Percentiles rank a stretch among this genome's conserved stretches.
phyloP scores from a whole-genome alignment of 2,888 invertebrate species.

The Eumacrocentrus americanus region DNA sequence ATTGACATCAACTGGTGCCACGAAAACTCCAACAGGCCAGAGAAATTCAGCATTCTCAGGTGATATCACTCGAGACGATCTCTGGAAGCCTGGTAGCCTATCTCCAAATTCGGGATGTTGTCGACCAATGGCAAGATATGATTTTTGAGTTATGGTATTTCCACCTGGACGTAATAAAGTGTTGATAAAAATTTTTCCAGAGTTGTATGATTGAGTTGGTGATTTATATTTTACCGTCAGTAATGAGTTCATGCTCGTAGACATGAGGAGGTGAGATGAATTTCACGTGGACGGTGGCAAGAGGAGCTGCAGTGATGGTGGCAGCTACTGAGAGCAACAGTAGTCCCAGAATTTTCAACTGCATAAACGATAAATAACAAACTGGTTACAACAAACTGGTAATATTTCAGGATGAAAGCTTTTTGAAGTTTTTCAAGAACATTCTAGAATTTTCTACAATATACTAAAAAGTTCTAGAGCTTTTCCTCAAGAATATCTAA shows the following conservation, averaged over 20 bases:
- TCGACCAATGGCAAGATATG: conserved; percentile 52
- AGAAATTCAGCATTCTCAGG: conserved; percentile 63
- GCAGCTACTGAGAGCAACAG: conserved; percentile 38
- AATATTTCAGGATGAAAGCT: too few species aligned
- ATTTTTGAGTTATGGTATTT: conserved; percentile 50
- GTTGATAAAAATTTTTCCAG: neutral
- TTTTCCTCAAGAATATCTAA: neutral
- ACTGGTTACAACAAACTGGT: too few species aligned
- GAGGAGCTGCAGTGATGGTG: conserved; percentile 43
- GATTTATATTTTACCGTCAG: conserved; percentile 44
- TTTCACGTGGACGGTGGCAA: conserved; percentile 53
- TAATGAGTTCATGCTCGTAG: conserved; percentile 53
- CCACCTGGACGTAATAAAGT: conserved; percentile 41
- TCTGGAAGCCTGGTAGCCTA: conserved; percentile 4
- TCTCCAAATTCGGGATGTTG: conserved; percentile 38
- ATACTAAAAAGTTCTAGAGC: neutral
- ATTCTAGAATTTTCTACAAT: too few species aligned
- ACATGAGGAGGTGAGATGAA: conserved; percentile 55
- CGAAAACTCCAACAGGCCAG: conserved; percentile 66
- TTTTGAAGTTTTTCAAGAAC: too few species aligned
- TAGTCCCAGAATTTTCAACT: conserved; percentile 42
- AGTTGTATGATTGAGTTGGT: conserved; percentile 6
- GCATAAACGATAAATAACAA: conserved; percentile 19
- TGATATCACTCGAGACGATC: conserved; percentile 25
- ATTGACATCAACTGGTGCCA: conserved; percentile 62